A percentile compares a stretch with the other conserved stretches of the same genome.
phyloP scores from a whole-genome alignment of 1,140 invertebrate species.

The Conopomorpha cramerella region DNA sequence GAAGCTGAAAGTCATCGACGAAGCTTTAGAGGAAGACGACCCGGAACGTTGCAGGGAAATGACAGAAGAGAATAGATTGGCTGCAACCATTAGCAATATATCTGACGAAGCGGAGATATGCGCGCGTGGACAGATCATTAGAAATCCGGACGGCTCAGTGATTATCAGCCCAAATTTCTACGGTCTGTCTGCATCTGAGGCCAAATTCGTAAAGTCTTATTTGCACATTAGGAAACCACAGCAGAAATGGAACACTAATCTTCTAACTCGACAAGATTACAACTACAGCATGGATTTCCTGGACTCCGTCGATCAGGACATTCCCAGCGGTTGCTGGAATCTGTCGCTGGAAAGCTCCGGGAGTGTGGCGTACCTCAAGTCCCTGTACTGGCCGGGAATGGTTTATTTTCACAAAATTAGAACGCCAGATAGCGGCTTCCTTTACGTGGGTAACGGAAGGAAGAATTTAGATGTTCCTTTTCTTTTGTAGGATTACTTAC shows the following conservation, averaged over 20 bases:
- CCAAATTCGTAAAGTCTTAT: conserved; percentile 68
- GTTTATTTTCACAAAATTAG: conserved; percentile 72
- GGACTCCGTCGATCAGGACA: conserved; percentile 70
- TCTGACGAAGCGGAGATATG: conserved; percentile 70
- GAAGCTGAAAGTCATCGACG: conserved; percentile 47
- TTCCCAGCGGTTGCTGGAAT: conserved; percentile 68
- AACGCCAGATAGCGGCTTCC: conserved; percentile 68
- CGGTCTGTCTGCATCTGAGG: conserved; percentile 65
- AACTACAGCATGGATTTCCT: conserved; percentile 79
- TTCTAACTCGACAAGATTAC: conserved; percentile 72
- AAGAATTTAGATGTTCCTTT: conserved; percentile 76
- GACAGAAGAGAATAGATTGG: conserved; percentile 77
- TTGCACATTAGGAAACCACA: conserved; percentile 68
- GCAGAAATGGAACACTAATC: conserved; percentile 73
- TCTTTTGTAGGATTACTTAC: conserved; percentile 57
- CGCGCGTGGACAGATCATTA: conserved; percentile 73
- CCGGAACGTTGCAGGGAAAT: conserved; percentile 59
- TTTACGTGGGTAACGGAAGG: conserved; percentile 74
- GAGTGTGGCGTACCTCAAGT: conserved; percentile 65
- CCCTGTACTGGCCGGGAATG: conserved; percentile 76
- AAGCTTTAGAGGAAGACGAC: conserved; percentile 41
- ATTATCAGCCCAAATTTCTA: conserved; percentile 71
- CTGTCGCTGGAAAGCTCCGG: conserved; percentile 64
- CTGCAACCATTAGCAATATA: conserved; percentile 70
- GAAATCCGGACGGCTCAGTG: conserved; percentile 66